These are phyloP conservation scores for Sebastes aleutianus DNA, from an alignment of 2,797 vertebrate genomes.

Conservation along the genomic window DNA sequence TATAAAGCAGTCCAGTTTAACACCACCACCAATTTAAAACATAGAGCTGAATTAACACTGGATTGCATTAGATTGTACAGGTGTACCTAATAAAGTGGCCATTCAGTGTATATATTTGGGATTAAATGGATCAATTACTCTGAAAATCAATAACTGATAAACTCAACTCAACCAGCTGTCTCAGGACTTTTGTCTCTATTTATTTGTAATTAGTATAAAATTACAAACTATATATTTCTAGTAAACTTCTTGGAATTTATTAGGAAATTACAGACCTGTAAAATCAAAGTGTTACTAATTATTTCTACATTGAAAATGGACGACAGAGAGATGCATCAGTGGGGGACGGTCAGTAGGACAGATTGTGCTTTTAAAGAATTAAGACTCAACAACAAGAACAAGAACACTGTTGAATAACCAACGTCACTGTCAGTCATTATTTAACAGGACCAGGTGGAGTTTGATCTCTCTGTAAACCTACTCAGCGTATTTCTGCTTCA, in stretches of 20 bases:
- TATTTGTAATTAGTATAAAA: background rate
- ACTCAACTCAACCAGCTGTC: background rate
- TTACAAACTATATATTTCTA: background rate
- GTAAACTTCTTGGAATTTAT: background rate
- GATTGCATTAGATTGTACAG: background rate
- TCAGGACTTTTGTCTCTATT: background rate
- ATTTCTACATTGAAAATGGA: background rate
- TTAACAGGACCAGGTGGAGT: constrained; percentile 27
- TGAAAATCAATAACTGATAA: background rate
- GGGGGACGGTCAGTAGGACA: background rate
- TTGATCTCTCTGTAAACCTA: constrained; percentile 13
- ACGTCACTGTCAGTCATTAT: constrained; percentile 31
- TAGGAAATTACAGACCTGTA: background rate
- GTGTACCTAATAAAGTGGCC: background rate
- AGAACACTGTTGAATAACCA: background rate
- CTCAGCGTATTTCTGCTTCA: background rate
- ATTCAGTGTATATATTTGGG: background rate
- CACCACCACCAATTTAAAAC: too few relatives aligned
- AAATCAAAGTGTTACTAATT: background rate
- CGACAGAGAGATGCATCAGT: background rate
- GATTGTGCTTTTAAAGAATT: constrained; percentile 4
- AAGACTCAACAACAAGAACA: background rate
- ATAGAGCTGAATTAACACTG: too few relatives aligned
- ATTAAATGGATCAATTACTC: background rate
- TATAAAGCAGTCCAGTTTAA: too few relatives aligned